phyloP scores from a whole-genome alignment of 2,797 vertebrate species.

The Clangula hyemalis region DNA sequence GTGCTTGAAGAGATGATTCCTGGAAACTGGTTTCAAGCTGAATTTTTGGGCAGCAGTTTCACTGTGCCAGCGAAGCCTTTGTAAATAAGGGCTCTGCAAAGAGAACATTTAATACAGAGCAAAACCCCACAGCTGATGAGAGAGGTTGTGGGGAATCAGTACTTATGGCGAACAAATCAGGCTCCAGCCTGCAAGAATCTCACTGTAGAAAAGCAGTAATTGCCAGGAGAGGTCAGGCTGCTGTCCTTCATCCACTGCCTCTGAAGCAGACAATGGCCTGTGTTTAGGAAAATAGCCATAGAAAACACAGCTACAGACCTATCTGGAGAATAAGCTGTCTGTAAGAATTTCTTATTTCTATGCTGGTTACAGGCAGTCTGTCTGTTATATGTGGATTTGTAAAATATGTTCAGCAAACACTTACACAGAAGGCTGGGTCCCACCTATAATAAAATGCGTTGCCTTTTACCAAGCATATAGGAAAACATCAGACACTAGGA shows the following conservation, averaged over 20 bases:
- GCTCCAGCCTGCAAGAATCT: neutral
- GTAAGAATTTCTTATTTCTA: neutral
- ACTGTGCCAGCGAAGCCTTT: neutral
- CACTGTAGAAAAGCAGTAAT: neutral
- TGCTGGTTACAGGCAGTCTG: neutral
- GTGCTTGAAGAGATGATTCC: neutral
- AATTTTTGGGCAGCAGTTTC: neutral
- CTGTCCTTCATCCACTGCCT: neutral
- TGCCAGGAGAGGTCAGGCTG: neutral
- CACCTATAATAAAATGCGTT: neutral
- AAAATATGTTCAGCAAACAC: too few species aligned
- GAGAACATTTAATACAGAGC: neutral
- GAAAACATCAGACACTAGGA: neutral
- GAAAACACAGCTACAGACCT: neutral
- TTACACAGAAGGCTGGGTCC: too few species aligned
- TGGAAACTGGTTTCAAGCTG: neutral
- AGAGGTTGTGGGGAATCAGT: neutral
- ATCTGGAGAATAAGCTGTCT: neutral
- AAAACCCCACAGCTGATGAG: neutral
- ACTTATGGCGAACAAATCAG: neutral
- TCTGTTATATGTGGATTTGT: too few species aligned
- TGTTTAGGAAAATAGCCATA: neutral
- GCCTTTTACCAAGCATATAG: neutral
- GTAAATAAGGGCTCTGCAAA: neutral
- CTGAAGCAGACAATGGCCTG: neutral